A percentile compares a stretch with the other conserved stretches of the same genome.
These are phyloP conservation scores for Drosophila subsilvestris DNA, from an alignment of 2,888 invertebrate species.

Conservation along the genomic window DNA sequence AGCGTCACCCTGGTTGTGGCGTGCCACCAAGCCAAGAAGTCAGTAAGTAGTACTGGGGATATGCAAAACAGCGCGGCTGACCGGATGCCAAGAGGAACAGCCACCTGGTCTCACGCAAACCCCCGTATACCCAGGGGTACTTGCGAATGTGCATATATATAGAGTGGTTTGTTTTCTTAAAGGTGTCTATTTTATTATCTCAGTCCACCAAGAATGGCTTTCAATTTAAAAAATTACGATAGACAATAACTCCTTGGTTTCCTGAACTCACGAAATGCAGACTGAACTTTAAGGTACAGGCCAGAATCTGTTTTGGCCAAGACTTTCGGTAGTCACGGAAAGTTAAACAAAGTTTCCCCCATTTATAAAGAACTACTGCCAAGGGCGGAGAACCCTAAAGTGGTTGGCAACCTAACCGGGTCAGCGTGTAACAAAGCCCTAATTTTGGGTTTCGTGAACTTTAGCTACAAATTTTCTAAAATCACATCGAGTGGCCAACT, in stretches of 20 bases:
- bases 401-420: slow-evolving; percentile 12
- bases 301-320: slow-evolving; percentile 26
- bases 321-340: slow-evolving; percentile 40
- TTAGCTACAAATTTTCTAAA: slow-evolving; percentile 35
- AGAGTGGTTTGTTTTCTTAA: slow-evolving; percentile 7
- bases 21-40: slow-evolving; percentile 20
- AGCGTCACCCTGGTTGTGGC: slow-evolving; percentile 41
- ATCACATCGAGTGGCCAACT: slow-evolving; percentile 33
- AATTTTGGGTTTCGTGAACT: slow-evolving; percentile 44
- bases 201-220: slow-evolving; percentile 1
- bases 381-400: slow-evolving; percentile 24
- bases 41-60: slow-evolving; percentile 38
- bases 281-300: slow-evolving; percentile 13
- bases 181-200: slow-evolving; percentile 20
- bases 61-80: slow-evolving; percentile 39
- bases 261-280: slow-evolving; percentile 40
- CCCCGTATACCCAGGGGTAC: slow-evolving; percentile 15
- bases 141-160: slow-evolving; percentile 18
- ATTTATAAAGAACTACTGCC: slow-evolving; percentile 22
- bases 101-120: slow-evolving; percentile 37
- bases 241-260: slow-evolving; percentile 5
- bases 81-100: slow-evolving; percentile 40
- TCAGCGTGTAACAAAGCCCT: slow-evolving; percentile 33
- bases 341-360: slow-evolving; percentile 25
- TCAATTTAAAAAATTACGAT: neutral